phyloP scores from a whole-genome alignment of 2,113 vertebrate genomes.

The Psittacula cyanocephala region DNA sequence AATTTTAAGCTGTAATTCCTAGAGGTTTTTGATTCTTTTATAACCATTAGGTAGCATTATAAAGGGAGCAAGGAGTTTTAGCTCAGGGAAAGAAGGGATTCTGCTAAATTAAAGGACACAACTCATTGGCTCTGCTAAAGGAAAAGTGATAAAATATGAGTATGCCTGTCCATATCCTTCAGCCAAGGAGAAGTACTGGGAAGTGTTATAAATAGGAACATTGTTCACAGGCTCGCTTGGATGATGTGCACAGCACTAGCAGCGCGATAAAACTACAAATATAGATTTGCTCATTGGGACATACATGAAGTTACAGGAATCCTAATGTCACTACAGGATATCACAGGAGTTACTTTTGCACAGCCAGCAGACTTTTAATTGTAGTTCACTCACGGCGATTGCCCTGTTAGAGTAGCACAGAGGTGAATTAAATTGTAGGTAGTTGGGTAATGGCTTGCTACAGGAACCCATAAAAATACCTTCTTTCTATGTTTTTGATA shows the following conservation, averaged over 20 bases:
- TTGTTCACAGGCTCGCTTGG: neutral
- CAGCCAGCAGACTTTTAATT: neutral
- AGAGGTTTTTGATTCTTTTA: neutral
- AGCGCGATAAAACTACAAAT: conserved; percentile 13
- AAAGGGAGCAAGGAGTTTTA: neutral
- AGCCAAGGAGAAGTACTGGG: conserved; percentile 1
- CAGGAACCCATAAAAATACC: neutral
- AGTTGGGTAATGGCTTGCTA: neutral
- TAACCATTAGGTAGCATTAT: neutral
- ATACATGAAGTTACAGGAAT: neutral
- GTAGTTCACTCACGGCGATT: neutral
- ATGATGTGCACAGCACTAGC: neutral
- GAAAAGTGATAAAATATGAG: neutral
- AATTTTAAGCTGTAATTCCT: neutral
- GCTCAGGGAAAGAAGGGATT: neutral
- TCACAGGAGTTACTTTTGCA: neutral
- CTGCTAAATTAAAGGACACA: neutral
- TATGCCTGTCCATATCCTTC: neutral
- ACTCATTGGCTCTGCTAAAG: neutral
- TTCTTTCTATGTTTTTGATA: neutral
- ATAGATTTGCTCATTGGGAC: neutral
- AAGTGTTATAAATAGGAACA: conserved; percentile 12
- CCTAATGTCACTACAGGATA: neutral
- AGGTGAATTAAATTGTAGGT: neutral
- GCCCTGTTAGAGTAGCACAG: neutral